Percentiles rank a stretch among this genome's conserved stretches.
These are phyloP conservation scores for Sepiola atlantica DNA, from an alignment of 2,888 invertebrate species.

Conservation along the genomic window DNA sequence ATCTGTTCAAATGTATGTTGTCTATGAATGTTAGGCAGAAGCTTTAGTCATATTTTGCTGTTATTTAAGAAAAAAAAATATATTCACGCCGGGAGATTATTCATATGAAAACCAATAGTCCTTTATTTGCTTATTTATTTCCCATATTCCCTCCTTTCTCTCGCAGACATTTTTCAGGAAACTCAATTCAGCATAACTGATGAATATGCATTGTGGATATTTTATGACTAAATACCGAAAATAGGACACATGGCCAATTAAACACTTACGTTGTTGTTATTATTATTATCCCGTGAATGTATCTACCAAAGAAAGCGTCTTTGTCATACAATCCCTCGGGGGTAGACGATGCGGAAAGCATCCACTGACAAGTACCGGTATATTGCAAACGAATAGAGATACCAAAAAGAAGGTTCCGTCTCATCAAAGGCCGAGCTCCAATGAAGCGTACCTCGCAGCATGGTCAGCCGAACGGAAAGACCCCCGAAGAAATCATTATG, in stretches of 20 bases:
- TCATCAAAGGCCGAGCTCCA: not conserved
- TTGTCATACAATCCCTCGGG: not conserved
- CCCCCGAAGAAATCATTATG: not conserved
- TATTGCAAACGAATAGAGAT: conserved; percentile 19
- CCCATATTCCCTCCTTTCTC: not conserved
- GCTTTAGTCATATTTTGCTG: too few species aligned
- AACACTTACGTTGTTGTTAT: not conserved
- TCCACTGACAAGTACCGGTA: not conserved
- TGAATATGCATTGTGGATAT: not conserved
- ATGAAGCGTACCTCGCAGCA: not conserved
- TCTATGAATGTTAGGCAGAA: too few species aligned
- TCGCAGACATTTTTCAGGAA: not conserved
- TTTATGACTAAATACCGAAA: conserved; percentile 12
- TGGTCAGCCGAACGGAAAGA: not conserved
- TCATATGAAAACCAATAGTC: not conserved
- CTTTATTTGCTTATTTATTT: not conserved
- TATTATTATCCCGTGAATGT: not conserved
- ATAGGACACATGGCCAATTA: not conserved
- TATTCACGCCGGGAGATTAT: not conserved
- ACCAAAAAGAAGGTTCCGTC: not conserved
- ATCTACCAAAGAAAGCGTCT: not conserved
- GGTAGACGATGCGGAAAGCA: not conserved
- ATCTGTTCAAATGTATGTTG: too few species aligned
- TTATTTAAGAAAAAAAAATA: not conserved
- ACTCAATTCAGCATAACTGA: not conserved